Base-by-base conservation (phyloP, 1,140 invertebrate species). In the Euura lappo region DNA sequence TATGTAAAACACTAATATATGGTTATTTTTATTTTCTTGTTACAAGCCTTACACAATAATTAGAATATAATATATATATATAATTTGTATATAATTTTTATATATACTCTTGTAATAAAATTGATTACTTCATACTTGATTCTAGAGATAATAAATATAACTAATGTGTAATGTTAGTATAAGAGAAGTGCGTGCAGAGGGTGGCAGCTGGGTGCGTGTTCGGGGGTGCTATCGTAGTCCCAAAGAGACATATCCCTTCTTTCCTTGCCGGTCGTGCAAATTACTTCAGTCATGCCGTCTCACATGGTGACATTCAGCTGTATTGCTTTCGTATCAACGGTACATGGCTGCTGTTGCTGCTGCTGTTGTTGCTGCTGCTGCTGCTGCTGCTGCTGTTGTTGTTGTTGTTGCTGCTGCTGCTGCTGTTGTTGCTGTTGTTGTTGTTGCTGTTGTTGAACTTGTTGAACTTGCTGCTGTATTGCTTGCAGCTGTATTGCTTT, bases 1-100 rank as follows among this genome's bases (percentile, higher is more conserved):
- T 87, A 87, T 87, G 85, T 85, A 87, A 87, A 87, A 87, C 86
- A 87, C 84, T 87, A 87, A 86, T 86, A 86, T 86, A 85, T 81
- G 86, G 79, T 87, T 87, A 87, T 77, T 86, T 86, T 87, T 86
- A 83, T 80, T 84, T 86, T 79, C 83, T 86, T 87, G 84, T 88
- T 88, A 87, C 86, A 87, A 88, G 86, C 86, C 86, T 88, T 87
- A 88, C 76, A 83, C 44, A n/a, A 68, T 82, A 79, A 83, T 86
- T 87, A 87, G 85, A 87, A 87, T 87, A 86, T 83, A 80, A 82
- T 85, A 84, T 87, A 83, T 86, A 87, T 87, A 85, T 80, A 85
- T 85, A 85, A 73, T 83, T 66, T 71, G 65, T 74, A 51, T 78
- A 76, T 77, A 65, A 66, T 77, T 69, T 76, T 71, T 83, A 84